Evolutionary conservation across 2,113 vertebrate species (phyloP).

Genomic region (Mesembrinibis cayennensis): DNA sequence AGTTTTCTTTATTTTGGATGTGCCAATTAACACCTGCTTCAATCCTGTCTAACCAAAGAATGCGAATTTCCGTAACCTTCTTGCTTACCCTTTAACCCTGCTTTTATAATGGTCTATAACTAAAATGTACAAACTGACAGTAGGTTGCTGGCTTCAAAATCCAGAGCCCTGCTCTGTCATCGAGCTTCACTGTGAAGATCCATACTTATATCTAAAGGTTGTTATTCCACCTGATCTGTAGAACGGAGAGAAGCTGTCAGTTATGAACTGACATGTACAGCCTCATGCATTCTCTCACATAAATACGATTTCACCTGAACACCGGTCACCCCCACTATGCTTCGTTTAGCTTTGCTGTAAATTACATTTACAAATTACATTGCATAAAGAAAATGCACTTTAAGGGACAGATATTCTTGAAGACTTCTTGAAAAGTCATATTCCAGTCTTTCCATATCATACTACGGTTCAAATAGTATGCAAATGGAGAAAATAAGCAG

Average conservation of each 20-base stretch:
- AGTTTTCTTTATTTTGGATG: background rate
- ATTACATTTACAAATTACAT: too few relatives aligned
- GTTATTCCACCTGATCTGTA: background rate
- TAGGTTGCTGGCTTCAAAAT: background rate
- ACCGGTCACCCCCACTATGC: background rate
- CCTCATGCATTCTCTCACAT: background rate
- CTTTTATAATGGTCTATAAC: background rate
- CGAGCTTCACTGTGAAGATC: background rate
- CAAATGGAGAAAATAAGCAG: background rate
- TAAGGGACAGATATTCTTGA: background rate
- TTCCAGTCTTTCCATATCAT: background rate
- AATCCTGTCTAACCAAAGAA: background rate
- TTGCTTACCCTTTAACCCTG: background rate
- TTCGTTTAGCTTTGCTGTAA: background rate
- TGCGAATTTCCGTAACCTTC: background rate
- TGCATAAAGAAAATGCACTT: background rate
- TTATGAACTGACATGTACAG: background rate
- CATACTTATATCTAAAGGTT: background rate
- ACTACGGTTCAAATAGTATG: background rate
- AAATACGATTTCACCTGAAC: background rate
- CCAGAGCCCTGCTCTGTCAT: fast-evolving
- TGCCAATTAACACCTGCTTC: slow-evolving; percentile 10
- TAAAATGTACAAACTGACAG: background rate
- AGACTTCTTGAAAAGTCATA: background rate
- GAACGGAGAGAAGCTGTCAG: background rate